Evolutionary conservation across 2,113 vertebrate genomes (phyloP), one percentile per base, ranked within the genome.

Genomic region (Actenoides lindsayi): DNA sequence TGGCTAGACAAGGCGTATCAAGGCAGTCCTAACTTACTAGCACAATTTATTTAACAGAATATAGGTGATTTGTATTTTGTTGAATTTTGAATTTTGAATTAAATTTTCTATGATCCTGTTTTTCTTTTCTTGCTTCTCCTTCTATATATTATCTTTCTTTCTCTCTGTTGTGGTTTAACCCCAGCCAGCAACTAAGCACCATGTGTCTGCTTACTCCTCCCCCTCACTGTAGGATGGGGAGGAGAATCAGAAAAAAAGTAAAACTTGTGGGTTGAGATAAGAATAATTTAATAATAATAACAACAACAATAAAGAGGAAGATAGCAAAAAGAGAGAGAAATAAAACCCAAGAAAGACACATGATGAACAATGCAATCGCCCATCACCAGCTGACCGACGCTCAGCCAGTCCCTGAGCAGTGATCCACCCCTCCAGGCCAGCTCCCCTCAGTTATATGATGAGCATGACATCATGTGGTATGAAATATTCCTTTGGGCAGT

Each of bases 1-100:
- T 95, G 92, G 83, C 74, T 94, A 84, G 91, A 95, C 95, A 92
- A 94, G 81, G 68, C 51, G 46, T 70, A 57, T 67, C 91, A 93
- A 92, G 42, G 80, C 83, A 84, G 25, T 88, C 95, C 94, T 96
- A 84, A 93, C 51, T 94, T 94, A 83, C 25, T 70, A 39, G 63
- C 76, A 37, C 51, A 78, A 77, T 54, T 79, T 85, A 50, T 56
- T 87, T 75, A 84, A 81, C 17, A n/a, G 33, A 94, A 68, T 30
- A 54, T 23, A 53, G 24, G 30, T 70, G 37, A 39, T 83, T 39
- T 77, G 23, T 59, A 70, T 67, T 63, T 62, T 77, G 44, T 41
- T 54, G 54, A 80, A 77, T 80, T 41, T 86, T 67, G 37, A 56
- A 35, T 74, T 88, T 62, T 65, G 2, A 77, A 83, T 50, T 39